Percentiles rank a stretch among this genome's conserved stretches.
Evolutionary conservation across 53 echinoderm and acorn worm genomes (phyloP).

Genomic region (Pentamera pediparva): DNA sequence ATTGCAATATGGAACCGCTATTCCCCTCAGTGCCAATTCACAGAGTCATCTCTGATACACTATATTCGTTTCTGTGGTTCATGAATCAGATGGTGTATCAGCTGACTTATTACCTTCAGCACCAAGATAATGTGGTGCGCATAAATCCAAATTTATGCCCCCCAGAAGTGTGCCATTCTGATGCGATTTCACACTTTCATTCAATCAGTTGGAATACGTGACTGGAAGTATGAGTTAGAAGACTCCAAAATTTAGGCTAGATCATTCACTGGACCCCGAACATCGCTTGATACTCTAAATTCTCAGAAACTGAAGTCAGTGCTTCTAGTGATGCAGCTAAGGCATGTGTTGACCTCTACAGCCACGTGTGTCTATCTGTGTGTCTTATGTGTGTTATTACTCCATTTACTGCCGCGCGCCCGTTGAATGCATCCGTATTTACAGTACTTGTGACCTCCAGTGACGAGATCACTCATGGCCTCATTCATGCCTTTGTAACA

Average conservation of each 20-base stretch:
- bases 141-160: conserved; percentile 22
- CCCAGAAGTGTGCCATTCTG: background rate
- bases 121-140: background rate
- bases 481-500: too few relatives aligned
- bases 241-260: conserved; percentile 3
- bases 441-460: too few relatives aligned
- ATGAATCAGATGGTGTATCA: conserved; percentile 28
- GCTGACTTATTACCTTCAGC: conserved; percentile 2
- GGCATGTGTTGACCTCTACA: conserved; percentile 4
- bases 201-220: background rate
- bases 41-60: background rate
- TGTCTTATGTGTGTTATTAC: too few relatives aligned
- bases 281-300: background rate
- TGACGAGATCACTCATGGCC: too few relatives aligned
- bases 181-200: background rate
- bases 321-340: background rate
- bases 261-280: conserved; percentile 4
- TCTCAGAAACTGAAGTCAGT: background rate
- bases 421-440: too few relatives aligned
- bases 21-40: background rate
- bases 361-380: background rate
- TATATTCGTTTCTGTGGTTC: conserved; percentile 1
- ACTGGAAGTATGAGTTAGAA: background rate
- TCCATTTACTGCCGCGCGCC: too few relatives aligned
- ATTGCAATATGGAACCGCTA: background rate